phyloP scores from a whole-genome alignment of 2,888 invertebrate genomes.

The Bellardia bayeri region DNA sequence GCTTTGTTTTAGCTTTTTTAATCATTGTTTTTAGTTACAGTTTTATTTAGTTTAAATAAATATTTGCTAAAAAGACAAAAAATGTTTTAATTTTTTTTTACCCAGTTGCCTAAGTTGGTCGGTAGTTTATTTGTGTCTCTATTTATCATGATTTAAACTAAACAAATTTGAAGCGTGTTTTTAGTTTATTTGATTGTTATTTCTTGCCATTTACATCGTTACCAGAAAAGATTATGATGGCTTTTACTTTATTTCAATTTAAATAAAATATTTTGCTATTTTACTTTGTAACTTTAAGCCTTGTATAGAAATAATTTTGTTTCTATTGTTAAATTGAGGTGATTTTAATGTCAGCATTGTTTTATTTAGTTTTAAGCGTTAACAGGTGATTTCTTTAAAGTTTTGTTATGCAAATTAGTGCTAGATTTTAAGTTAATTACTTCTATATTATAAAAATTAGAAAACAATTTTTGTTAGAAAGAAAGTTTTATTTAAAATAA shows the following conservation, averaged over 20 bases:
- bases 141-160: constrained; percentile 10
- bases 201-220: not conserved
- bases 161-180: not conserved
- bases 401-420: constrained; percentile 12
- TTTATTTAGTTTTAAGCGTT: no score
- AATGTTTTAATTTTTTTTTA: constrained; percentile 25
- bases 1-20: no score
- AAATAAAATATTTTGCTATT: no score
- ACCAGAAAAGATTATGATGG: not conserved
- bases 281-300: no score
- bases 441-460: not conserved
- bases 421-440: not conserved
- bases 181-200: not conserved
- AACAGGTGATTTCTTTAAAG: constrained; percentile 17
- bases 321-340: no score
- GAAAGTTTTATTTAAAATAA: not conserved
- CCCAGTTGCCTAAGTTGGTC: constrained; percentile 32
- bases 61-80: not conserved
- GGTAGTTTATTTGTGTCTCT: constrained; percentile 1
- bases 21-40: constrained; percentile 1
- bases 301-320: no score
- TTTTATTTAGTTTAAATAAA: not conserved
- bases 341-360: no score
- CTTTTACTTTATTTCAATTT: constrained; percentile 1
- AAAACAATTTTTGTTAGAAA: not conserved